phyloP scores from a whole-genome alignment of 2,888 invertebrate genomes.

The Pseudococcus viburni region DNA sequence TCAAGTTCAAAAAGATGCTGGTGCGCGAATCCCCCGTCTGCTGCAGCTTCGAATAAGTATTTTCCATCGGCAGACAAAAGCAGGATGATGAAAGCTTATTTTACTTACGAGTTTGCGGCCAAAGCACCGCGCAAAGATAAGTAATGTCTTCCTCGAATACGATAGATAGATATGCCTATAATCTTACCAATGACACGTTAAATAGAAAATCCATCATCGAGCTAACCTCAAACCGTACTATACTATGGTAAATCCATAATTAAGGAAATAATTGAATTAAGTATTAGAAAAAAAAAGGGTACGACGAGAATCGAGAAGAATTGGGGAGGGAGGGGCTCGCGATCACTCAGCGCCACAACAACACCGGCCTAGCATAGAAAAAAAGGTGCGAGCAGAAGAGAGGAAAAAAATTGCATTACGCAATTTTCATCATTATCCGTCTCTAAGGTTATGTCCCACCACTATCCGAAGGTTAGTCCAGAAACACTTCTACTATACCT shows the following conservation, averaged over 20 bases:
- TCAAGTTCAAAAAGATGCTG: constrained; percentile 5
- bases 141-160: neutral
- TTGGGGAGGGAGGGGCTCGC: too few relatives aligned
- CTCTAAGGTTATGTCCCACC: constrained; percentile 66
- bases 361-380: neutral
- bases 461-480: constrained; percentile 64
- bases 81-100: too few relatives aligned
- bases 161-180: neutral
- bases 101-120: too few relatives aligned
- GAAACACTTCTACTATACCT: constrained; percentile 59
- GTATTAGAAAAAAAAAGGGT: neutral
- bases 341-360: too few relatives aligned
- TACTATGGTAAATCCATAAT: constrained; percentile 28
- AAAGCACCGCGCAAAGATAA: neutral
- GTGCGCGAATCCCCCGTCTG: too few relatives aligned
- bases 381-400: neutral
- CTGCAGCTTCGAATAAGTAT: too few relatives aligned
- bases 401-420: constrained; percentile 54
- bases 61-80: too few relatives aligned
- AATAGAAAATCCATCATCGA: constrained; percentile 34
- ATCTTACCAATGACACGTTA: constrained; percentile 35
- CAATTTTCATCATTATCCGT: constrained; percentile 61
- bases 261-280: constrained; percentile 49
- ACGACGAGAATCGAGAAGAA: neutral
- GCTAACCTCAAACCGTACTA: constrained; percentile 32